Evolutionary conservation across 2,888 invertebrate species (phyloP).

Genomic region (Tipula confusa): DNA sequence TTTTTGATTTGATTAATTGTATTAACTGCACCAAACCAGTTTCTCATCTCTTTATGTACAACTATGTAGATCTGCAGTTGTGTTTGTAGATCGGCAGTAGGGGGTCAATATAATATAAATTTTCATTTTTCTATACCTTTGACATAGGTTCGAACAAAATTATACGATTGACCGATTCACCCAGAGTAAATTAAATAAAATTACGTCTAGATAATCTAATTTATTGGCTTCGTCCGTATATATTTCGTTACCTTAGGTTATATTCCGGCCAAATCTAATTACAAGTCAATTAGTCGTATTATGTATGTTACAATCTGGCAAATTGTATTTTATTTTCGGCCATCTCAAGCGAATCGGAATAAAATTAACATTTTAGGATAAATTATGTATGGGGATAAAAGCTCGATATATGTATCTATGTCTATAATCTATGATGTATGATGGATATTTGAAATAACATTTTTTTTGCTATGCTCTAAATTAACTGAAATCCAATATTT

Average conservation of each 20-base stretch:
- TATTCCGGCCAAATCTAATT: not conserved
- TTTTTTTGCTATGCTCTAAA: not conserved
- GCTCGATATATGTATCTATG: not conserved
- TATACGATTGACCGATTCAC: not conserved
- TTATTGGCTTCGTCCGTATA: too few relatives aligned
- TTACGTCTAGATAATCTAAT: too few relatives aligned
- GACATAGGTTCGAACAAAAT: not conserved
- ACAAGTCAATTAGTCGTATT: not conserved
- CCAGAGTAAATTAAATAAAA: too few relatives aligned
- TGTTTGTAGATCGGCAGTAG: too few relatives aligned
- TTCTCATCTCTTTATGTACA: too few relatives aligned
- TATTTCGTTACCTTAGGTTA: not conserved
- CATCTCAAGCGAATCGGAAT: not conserved
- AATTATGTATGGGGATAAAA: not conserved
- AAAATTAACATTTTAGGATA: not conserved
- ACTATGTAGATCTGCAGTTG: too few relatives aligned
- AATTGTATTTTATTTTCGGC: not conserved
- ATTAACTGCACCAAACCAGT: too few relatives aligned
- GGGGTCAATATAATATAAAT: too few relatives aligned
- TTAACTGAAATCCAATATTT: not conserved
- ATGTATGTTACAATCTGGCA: not conserved
- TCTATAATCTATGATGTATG: not conserved
- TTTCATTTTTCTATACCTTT: not conserved
- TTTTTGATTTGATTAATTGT: not conserved
- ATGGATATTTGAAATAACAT: not conserved